Percentiles rank a stretch among this genome's conserved stretches.
These are phyloP conservation scores for Siderastrea radians DNA, from an alignment of 92 coral and sea anemone species.

Conservation along the genomic window DNA sequence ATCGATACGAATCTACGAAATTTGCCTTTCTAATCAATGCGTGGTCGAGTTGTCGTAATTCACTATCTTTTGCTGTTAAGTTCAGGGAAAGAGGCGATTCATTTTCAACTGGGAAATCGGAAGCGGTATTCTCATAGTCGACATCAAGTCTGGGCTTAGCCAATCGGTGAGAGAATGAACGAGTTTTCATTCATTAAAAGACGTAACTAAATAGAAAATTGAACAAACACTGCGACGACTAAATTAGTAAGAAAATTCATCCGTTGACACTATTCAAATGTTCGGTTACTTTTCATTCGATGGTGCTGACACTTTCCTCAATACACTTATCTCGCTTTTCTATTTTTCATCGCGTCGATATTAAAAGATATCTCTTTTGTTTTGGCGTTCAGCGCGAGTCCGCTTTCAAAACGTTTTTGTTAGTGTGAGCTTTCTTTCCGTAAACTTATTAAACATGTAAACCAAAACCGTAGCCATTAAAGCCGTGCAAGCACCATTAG, in stretches of 20 bases:
- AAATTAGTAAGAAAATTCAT: constrained; percentile 15
- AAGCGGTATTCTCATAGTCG: constrained; percentile 21
- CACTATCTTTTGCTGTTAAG: constrained; percentile 6
- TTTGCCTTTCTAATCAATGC: constrained; percentile 36
- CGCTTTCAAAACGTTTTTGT: constrained; percentile 13
- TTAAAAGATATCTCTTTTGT: constrained; percentile 2
- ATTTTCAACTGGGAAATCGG: constrained; percentile 26
- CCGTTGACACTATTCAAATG: constrained; percentile 20
- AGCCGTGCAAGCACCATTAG: constrained; percentile 6
- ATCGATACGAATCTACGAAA: constrained; percentile 9
- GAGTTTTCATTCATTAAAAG: constrained; percentile 24
- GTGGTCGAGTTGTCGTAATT: background rate
- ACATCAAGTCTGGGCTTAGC: constrained; percentile 1
- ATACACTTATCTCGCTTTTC: background rate
- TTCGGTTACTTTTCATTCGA: background rate
- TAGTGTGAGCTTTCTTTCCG: background rate
- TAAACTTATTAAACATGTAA: constrained; percentile 29
- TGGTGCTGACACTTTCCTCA: background rate
- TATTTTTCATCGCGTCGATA: constrained; percentile 10
- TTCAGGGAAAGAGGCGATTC: constrained; percentile 23
- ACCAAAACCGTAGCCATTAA: constrained; percentile 10
- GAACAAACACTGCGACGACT: constrained; percentile 33
- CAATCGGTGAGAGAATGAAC: background rate
- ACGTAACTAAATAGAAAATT: constrained; percentile 32
- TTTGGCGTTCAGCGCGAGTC: background rate